phyloP scores from a whole-genome alignment of 2,797 vertebrate species.

The Phrynocephalus guinanensis region DNA sequence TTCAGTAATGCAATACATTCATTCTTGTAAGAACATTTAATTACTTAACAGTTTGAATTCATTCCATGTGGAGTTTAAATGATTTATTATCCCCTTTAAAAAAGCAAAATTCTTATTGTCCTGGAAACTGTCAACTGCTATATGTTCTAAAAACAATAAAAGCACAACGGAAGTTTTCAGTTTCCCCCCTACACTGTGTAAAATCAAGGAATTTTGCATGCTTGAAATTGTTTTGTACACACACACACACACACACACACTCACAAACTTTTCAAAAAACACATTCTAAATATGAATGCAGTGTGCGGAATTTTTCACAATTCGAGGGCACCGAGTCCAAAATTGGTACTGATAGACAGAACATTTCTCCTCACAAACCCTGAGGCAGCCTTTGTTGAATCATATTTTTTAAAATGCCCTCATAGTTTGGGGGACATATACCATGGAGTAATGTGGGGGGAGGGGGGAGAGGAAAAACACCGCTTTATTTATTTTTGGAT shows the following conservation, averaged over 20 bases:
- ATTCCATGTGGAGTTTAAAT: slow-evolving; percentile 72
- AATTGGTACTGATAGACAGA: slow-evolving; percentile 63
- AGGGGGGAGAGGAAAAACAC: slow-evolving; percentile 11
- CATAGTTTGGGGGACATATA: slow-evolving; percentile 43
- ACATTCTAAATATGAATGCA: slow-evolving; percentile 69
- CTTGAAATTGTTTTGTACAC: slow-evolving; percentile 66
- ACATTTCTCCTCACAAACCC: slow-evolving; percentile 64
- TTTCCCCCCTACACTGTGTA: slow-evolving; percentile 62
- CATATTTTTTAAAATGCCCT: slow-evolving; percentile 65
- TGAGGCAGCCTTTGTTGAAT: slow-evolving; percentile 81
- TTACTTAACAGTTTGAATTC: slow-evolving; percentile 70
- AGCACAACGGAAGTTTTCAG: slow-evolving; percentile 70
- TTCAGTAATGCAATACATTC: slow-evolving; percentile 58
- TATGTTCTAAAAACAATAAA: slow-evolving; percentile 72
- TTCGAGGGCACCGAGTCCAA: slow-evolving; percentile 52
- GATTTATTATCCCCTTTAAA: background rate
- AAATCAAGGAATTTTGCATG: slow-evolving; percentile 76
- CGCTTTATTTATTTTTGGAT: slow-evolving; percentile 46
- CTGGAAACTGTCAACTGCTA: slow-evolving; percentile 75
- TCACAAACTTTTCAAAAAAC: slow-evolving; percentile 62
- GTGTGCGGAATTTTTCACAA: slow-evolving; percentile 66
- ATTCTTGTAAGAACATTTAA: slow-evolving; percentile 78
- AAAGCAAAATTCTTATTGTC: slow-evolving; percentile 54
- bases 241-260: slow-evolving; percentile 34
- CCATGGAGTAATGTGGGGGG: background rate